Evolutionary conservation across 2,797 vertebrate species (phyloP).

Genomic region (Gymnothorax javanicus): DNA sequence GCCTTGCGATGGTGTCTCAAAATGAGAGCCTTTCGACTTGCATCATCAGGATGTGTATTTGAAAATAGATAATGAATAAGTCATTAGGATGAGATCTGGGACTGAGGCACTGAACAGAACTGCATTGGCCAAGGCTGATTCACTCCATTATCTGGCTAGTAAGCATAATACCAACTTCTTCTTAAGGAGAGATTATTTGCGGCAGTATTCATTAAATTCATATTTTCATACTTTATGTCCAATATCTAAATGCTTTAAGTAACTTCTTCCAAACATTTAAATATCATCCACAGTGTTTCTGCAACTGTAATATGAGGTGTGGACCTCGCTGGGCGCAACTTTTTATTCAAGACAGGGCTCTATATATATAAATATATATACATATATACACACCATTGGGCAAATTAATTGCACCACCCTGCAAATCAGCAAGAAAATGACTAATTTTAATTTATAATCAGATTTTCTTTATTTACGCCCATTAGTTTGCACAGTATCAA

Average conservation of each 20-base stretch:
- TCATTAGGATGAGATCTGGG: slow-evolving; percentile 72
- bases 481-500: too few species aligned
- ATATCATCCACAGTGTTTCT: not conserved
- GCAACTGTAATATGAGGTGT: not conserved
- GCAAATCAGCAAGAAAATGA: too few species aligned
- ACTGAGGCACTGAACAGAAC: slow-evolving; percentile 73
- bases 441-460: too few species aligned
- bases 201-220: not conserved
- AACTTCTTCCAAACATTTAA: not conserved
- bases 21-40: slow-evolving; percentile 65
- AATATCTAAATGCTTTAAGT: not conserved
- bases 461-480: too few species aligned
- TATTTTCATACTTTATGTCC: not conserved
- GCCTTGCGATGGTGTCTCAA: slow-evolving; percentile 57
- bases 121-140: slow-evolving; percentile 55
- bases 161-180: slow-evolving; percentile 45
- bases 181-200: not conserved
- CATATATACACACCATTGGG: too few species aligned
- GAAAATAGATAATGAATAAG: slow-evolving; percentile 75
- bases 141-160: slow-evolving; percentile 37
- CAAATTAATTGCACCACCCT: too few species aligned
- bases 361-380: too few species aligned
- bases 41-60: slow-evolving; percentile 71
- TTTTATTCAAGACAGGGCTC: too few species aligned
- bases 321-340: not conserved